Conservation (phyloP, 1,140 invertebrate species). For the Aphis craccivora region DNA sequence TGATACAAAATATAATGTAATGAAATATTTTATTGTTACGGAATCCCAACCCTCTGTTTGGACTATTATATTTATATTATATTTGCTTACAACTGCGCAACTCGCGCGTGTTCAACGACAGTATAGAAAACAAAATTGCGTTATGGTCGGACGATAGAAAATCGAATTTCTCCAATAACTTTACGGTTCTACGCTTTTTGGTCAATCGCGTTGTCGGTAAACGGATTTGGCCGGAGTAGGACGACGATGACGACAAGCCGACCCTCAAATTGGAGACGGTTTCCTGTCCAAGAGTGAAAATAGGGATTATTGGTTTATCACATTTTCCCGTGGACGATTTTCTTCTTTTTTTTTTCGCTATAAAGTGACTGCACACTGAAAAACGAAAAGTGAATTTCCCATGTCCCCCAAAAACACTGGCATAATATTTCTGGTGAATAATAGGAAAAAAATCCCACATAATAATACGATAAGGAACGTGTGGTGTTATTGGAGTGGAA, state of each 20-base stretch:
- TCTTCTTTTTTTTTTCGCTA: not conserved
- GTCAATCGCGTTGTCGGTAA: constrained; percentile 50
- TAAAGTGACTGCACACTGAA: constrained; percentile 42
- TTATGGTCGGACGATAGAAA: constrained; percentile 42
- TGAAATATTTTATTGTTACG: not conserved
- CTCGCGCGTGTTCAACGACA: not conserved
- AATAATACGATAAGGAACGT: not conserved
- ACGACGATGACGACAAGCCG: constrained; percentile 22
- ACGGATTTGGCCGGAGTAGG: constrained; percentile 38
- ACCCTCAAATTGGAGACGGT: constrained; percentile 45
- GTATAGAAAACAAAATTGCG: constrained; percentile 40
- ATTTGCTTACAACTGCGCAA: constrained; percentile 22
- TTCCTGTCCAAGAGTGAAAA: constrained; percentile 53
- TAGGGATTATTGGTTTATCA: constrained; percentile 55
- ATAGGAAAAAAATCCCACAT: not conserved
- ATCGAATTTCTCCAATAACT: constrained; percentile 47
- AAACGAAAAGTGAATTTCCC: constrained; percentile 50
- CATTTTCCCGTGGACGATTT: constrained; percentile 30
- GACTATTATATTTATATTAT: not conserved
- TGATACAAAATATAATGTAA: not conserved
- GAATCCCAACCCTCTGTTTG: not conserved
- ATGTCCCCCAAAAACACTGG: not conserved
- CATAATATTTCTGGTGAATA: not conserved
- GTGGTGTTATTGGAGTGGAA: not conserved
- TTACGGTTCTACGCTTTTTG: constrained; percentile 56